Evolutionary conservation across 2,797 vertebrate species (phyloP).

Genomic region (Myotis vivesi): DNA sequence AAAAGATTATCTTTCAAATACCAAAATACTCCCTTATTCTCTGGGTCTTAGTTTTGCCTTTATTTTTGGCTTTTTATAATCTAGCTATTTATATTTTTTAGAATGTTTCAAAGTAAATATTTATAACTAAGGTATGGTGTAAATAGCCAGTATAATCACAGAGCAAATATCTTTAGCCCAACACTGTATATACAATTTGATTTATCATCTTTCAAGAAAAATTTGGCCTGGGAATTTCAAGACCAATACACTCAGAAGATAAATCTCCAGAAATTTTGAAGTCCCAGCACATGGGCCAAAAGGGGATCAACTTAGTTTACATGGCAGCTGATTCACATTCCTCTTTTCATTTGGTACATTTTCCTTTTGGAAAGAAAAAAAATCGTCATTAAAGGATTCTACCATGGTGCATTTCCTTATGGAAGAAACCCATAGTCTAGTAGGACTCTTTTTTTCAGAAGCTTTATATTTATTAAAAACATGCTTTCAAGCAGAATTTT

Average conservation of each 20-base stretch:
- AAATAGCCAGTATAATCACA: not conserved
- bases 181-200: conserved; percentile 46
- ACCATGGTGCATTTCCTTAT: not conserved
- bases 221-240: conserved; percentile 56
- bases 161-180: not conserved
- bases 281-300: not conserved
- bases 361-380: conserved; percentile 18
- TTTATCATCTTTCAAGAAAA: conserved; percentile 55
- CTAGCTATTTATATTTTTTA: conserved; percentile 44
- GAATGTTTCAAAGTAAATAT: conserved; percentile 49
- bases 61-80: conserved; percentile 2
- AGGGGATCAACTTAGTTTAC: conserved; percentile 23
- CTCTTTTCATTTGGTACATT: not conserved
- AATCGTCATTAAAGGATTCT: not conserved
- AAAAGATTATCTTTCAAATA: not conserved
- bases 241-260: conserved; percentile 41
- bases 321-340: not conserved
- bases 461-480: not conserved
- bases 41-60: not conserved
- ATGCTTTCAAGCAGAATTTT: not conserved
- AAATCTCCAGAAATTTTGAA: conserved; percentile 55
- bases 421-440: not conserved
- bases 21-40: conserved; percentile 6
- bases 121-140: not conserved
- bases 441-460: not conserved